Percentiles rank a stretch among this genome's conserved stretches.
Conservation (phyloP, 2,113 vertebrate species). For the Atherinomorus stipes region DNA sequence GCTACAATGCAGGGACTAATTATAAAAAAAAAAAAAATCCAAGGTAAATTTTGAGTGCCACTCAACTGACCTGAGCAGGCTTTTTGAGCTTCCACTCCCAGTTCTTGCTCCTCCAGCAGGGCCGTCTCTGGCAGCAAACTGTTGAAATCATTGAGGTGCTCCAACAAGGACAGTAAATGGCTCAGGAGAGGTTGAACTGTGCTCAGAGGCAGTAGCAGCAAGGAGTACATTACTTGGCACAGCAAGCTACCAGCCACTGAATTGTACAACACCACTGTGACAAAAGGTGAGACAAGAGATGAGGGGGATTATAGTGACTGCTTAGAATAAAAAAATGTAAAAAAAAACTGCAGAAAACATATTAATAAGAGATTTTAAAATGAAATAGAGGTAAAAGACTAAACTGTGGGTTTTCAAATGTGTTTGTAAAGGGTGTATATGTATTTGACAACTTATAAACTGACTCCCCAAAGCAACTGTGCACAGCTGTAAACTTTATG, state of each 20-base stretch:
- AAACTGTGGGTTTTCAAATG: no score
- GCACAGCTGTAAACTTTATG: no score
- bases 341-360: not conserved
- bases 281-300: slow-evolving; percentile 16
- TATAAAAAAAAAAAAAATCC: not conserved
- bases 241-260: slow-evolving; percentile 85
- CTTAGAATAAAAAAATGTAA: slow-evolving; percentile 7
- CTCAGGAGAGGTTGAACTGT: slow-evolving; percentile 81
- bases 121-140: slow-evolving; percentile 80
- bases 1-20: not conserved
- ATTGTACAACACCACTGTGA: slow-evolving; percentile 82
- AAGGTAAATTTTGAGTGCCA: not conserved
- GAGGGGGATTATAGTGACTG: slow-evolving; percentile 3
- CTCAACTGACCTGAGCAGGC: slow-evolving; percentile 55
- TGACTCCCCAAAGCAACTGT: no score
- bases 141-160: slow-evolving; percentile 83
- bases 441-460: no score
- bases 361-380: slow-evolving; percentile 10
- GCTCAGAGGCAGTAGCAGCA: slow-evolving; percentile 82
- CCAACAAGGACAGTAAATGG: slow-evolving; percentile 81
- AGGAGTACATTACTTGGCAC: slow-evolving; percentile 85
- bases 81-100: slow-evolving; percentile 69
- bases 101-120: slow-evolving; percentile 80
- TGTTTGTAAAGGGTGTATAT: no score
- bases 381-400: not conserved